Conservation (phyloP, 37 sponge, comb jelly and placozoan species). For the Geodia barretti region DNA sequence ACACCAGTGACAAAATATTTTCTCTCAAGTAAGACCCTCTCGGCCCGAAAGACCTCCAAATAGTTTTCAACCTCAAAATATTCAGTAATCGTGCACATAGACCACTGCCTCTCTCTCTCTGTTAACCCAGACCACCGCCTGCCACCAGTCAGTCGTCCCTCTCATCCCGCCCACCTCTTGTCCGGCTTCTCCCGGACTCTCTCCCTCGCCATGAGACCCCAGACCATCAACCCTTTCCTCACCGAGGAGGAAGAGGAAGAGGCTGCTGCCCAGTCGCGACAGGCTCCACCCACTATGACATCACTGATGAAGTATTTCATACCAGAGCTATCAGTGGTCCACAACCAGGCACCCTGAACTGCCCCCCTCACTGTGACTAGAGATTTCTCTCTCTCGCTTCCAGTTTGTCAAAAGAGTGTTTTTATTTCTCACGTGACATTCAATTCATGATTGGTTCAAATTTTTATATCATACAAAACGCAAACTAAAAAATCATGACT, state of each 20-base stretch:
- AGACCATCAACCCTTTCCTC: slow-evolving; percentile 68
- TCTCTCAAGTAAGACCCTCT: neutral
- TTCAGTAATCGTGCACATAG: no score
- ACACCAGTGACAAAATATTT: neutral
- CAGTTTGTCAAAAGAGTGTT: no score
- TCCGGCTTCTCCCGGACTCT: slow-evolving; percentile 3
- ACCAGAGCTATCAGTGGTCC: slow-evolving; percentile 3
- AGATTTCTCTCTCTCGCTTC: no score
- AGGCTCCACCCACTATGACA: neutral
- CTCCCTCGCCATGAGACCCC: slow-evolving; percentile 34
- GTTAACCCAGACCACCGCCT: neutral
- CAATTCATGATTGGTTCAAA: no score
- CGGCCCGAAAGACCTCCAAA: no score
- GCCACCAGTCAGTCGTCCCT: neutral
- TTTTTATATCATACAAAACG: no score
- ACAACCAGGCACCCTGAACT: no score
- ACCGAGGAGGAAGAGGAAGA: slow-evolving; percentile 37
- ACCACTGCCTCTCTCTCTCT: slow-evolving; percentile 1
- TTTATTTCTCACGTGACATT: no score
- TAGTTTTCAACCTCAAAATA: no score
- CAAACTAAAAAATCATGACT: no score
- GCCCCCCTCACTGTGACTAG: no score
- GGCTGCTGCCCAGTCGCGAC: neutral
- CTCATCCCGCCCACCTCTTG: neutral
- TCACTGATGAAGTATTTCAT: slow-evolving; percentile 34